Conservation (phyloP, 2,797 vertebrate species). For the Falco naumanni region DNA sequence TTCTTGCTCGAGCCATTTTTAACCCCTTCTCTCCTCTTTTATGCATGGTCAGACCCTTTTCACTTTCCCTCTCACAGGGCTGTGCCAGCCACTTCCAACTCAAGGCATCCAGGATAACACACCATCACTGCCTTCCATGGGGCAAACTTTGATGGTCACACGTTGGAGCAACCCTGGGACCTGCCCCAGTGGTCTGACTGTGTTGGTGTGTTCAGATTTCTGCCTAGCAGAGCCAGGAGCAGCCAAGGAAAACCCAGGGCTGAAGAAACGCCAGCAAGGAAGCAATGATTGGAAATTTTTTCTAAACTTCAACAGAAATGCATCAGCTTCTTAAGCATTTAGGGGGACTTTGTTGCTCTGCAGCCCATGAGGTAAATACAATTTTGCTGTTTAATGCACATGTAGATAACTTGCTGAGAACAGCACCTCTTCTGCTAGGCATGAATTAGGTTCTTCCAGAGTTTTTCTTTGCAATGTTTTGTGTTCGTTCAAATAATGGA, state of each 20-base stretch:
- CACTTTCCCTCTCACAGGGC: fast-evolving
- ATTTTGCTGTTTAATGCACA: not conserved
- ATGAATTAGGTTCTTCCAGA: not conserved
- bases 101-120: not conserved
- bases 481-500: slow-evolving; percentile 13
- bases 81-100: not conserved
- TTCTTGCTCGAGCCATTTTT: not conserved
- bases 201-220: not conserved
- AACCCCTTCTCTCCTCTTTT: not conserved
- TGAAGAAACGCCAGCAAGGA: not conserved
- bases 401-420: not conserved
- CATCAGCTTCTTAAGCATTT: not conserved
- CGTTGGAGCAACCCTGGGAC: fast-evolving
- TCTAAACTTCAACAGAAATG: not conserved
- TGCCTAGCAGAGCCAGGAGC: not conserved
- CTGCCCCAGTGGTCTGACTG: not conserved
- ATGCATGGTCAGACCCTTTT: not conserved
- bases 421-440: not conserved
- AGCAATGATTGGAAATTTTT: not conserved
- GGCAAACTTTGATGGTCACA: not conserved
- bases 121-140: not conserved
- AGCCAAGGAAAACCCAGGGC: not conserved
- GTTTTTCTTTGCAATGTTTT: not conserved
- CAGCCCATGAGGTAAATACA: not conserved
- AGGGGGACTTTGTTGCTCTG: not conserved